Evolutionary conservation across 2,113 vertebrate genomes (phyloP), one percentile per base, ranked within the genome.

Genomic region (Serinus canaria): DNA sequence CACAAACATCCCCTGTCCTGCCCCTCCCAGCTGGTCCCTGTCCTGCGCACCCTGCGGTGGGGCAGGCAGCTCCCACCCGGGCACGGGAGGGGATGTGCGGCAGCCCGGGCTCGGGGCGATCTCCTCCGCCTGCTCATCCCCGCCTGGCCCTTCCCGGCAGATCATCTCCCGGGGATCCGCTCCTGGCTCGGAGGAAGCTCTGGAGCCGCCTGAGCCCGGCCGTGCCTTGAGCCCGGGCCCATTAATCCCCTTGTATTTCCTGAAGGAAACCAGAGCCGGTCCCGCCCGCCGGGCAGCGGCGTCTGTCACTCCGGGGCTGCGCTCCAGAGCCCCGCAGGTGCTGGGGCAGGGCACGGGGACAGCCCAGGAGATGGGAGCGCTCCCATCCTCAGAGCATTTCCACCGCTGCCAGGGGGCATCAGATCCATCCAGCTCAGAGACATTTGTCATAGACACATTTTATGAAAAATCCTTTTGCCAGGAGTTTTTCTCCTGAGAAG

Each of bases 181-280:
- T 11, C 24, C 91, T 10, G 58, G 44, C 66, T 53, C 1, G 0
- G 2, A 24, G 81, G 77, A 56, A 55, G 43, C 64, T 50, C 69
- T 19, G 43, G 80, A 66, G 44, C 46, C 2, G 6, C 18, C 68
- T 22, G 77, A 63, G 86, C 6, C 1, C 13, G 81, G 50, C 83
- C 20, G 14, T 79, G 70, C 91, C 83, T 69, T 1, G 15, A 94
- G 82, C 81, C 69, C 23, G 37, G 17, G 84, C 64, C n/a, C 2
- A 95, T 95, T 90, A 96, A 95, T 95, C 84, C 94, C 77, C 89
- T 95, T 95, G 94, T 94, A 95, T 97, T 97, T 97, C 96, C 95
- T 95, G 95, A 83, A 16, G 80, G 96, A 96, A 96, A 96, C 56
- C 87, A 44, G 94, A 96, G 94, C 85, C 89, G 35, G 55, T 1